Percentiles rank a stretch among this genome's conserved stretches.
phyloP scores from a whole-genome alignment of 2,797 vertebrate species.

The Hozukius guyotensis region DNA sequence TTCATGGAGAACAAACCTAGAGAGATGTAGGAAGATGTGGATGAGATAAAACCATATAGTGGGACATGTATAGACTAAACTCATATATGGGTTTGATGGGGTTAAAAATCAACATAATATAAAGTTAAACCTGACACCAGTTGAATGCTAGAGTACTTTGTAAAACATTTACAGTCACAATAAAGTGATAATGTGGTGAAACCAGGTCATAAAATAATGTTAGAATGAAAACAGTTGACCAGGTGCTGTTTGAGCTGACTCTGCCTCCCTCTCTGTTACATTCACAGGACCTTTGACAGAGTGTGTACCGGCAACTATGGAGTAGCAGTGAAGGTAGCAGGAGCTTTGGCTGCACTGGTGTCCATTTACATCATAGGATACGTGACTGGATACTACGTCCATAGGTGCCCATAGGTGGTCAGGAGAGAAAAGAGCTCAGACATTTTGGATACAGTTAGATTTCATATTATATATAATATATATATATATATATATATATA shows the following conservation, averaged over 20 bases:
- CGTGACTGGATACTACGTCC: constrained; percentile 84
- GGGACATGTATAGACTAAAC: not conserved
- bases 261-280: not conserved
- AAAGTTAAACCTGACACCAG: not conserved
- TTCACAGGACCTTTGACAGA: constrained; percentile 77
- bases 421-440: not conserved
- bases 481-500: too few species aligned
- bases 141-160: not conserved
- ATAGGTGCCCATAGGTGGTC: constrained; percentile 63
- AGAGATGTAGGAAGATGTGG: not conserved
- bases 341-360: constrained; percentile 75
- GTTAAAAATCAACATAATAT: not conserved
- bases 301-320: constrained; percentile 80
- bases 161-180: not conserved
- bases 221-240: too few species aligned
- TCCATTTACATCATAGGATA: constrained; percentile 85
- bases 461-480: too few species aligned
- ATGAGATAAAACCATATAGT: not conserved
- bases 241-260: not conserved
- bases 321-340: constrained; percentile 76
- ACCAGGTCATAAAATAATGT: not conserved
- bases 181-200: not conserved
- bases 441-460: not conserved
- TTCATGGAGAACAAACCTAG: not conserved
- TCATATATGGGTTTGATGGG: not conserved